Conservation (phyloP, 2,113 vertebrate genomes). For the Ceyx melanurus region DNA sequence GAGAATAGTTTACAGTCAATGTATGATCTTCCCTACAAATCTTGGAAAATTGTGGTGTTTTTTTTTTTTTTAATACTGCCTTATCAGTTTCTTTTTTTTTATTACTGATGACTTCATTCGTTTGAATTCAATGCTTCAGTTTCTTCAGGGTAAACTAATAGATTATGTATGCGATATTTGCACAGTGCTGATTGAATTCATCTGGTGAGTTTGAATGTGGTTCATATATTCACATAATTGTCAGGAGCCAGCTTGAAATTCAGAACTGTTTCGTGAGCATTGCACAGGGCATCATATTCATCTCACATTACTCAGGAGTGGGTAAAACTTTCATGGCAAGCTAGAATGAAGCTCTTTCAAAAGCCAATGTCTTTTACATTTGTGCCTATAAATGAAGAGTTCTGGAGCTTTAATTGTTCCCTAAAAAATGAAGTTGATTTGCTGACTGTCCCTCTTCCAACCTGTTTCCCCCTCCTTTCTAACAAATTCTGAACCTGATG, state of each 20-base stretch:
- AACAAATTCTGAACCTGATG: background rate
- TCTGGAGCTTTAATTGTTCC: background rate
- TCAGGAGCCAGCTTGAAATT: constrained; percentile 76
- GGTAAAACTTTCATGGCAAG: background rate
- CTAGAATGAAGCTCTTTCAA: constrained; percentile 19
- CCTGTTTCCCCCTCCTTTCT: background rate
- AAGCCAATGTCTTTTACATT: background rate
- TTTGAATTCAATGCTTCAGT: constrained; percentile 80
- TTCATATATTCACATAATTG: constrained; percentile 74
- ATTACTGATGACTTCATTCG: constrained; percentile 84
- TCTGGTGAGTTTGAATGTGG: constrained; percentile 77
- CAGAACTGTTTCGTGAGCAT: constrained; percentile 67
- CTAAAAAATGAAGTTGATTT: background rate
- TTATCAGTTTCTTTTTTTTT: constrained; percentile 76
- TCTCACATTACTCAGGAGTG: constrained; percentile 50
- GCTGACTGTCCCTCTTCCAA: background rate
- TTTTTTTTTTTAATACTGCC: constrained; percentile 70
- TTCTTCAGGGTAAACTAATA: constrained; percentile 84
- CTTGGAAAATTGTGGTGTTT: constrained; percentile 60
- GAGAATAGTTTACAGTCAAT: constrained; percentile 73
- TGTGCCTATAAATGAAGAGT: background rate
- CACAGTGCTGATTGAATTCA: constrained; percentile 81
- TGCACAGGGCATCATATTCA: constrained; percentile 50
- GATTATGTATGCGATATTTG: constrained; percentile 85
- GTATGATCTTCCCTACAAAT: constrained; percentile 71